Base-by-base conservation (phyloP, 2,797 vertebrate genomes). In the Myotis pilosus region DNA sequence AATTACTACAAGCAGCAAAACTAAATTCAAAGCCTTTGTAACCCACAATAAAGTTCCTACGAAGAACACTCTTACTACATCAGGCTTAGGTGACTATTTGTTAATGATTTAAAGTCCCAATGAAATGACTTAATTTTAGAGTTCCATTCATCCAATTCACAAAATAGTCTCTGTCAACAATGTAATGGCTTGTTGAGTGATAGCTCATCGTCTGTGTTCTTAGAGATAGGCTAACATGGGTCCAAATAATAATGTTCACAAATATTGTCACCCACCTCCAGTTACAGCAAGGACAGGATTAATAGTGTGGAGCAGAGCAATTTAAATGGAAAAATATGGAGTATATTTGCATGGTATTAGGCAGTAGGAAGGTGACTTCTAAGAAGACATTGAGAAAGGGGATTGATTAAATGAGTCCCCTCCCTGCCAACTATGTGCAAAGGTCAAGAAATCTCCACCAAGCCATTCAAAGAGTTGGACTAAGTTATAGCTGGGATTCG, bases 31-130 rank as follows among this genome's bases (percentile, higher is more conserved):
- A 97, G 53, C 60, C 47, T 95, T 33, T n/a, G 38, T 87, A 91
- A 88, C n/a, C 38, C 80, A 87, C 96, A 91, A 95, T 94, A 90
- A 97, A 96, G 49, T 86, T 94, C 74, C 93, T 78, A 47, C n/a
- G 83, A 96, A 97, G 95, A 94, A 55, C 33, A 47, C 22, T 84
- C 94, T 88, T 62, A 80, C 81, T 94, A 57, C 1, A 3, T 79
- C 28, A 95, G 85, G 84, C 93, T 97, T 94, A 95, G 96, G 95
- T 71, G 60, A 69, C 12, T 47, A 41, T 49, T 90, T 87, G 95
- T 96, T 92, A 97, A 97, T 97, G 95, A 97, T 94, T 95, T 91
- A 96, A 97, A 98, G 89, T 78, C 84, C 87, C 90, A 75, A 74
- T 19, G 3, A 96, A 97, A 94, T 92, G 47, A 89, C 87, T 97